These are phyloP conservation scores for Labeo catla DNA, from an alignment of 2,113 vertebrate genomes.

Conservation along the genomic window DNA sequence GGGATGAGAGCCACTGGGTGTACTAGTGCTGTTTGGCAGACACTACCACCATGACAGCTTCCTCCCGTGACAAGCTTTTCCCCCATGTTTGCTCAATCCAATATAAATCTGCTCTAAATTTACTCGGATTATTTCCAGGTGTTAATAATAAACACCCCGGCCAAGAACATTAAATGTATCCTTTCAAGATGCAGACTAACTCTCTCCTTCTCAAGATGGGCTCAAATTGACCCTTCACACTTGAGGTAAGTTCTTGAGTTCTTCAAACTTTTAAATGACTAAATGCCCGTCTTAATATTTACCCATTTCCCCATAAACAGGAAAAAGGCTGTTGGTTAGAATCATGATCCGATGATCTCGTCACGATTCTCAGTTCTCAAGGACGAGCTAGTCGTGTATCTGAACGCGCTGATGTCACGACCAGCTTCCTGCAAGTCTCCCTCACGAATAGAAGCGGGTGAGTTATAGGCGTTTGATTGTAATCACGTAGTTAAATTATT, in stretches of 20 bases:
- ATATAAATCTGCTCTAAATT: not conserved
- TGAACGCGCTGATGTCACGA: slow-evolving; percentile 42
- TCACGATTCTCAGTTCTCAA: slow-evolving; percentile 44
- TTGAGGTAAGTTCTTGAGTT: not conserved
- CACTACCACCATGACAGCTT: slow-evolving; percentile 30
- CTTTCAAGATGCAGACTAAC: not conserved
- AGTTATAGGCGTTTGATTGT: not conserved
- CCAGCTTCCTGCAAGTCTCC: slow-evolving; percentile 37
- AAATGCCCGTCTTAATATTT: not conserved
- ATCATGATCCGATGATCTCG: not conserved
- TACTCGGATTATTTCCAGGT: not conserved
- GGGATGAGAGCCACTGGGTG: slow-evolving; percentile 45
- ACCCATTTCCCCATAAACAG: not conserved
- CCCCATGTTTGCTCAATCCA: not conserved
- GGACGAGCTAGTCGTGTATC: not conserved
- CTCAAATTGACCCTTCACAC: not conserved
- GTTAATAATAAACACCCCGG: not conserved
- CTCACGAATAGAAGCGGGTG: not conserved
- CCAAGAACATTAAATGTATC: not conserved
- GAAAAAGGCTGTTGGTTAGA: not conserved
- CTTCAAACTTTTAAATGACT: not conserved
- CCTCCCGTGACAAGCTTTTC: slow-evolving; percentile 1
- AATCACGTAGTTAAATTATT: not conserved
- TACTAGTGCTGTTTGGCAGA: slow-evolving; percentile 22
- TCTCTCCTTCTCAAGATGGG: not conserved